Percentiles rank a stretch among this genome's conserved stretches.
These are phyloP conservation scores for Saccostrea cuccullata DNA, from an alignment of 1,140 invertebrate genomes.

Conservation along the genomic window DNA sequence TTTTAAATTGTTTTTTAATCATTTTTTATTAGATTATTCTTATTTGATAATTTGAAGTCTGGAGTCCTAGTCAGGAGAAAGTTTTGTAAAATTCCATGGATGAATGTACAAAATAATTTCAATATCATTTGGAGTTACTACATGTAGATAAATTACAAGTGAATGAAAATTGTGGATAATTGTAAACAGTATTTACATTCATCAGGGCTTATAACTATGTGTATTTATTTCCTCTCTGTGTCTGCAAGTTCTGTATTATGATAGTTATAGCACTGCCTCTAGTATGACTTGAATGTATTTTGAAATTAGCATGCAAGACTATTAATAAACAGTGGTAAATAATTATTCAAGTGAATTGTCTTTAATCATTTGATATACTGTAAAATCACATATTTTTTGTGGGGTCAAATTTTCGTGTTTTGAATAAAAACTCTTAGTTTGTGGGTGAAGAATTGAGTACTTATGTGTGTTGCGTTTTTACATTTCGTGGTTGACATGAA, in stretches of 20 bases:
- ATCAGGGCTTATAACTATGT: conserved; percentile 3
- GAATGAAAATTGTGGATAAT: not conserved
- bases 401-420: too few species aligned
- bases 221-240: conserved; percentile 25
- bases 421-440: too few species aligned
- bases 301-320: conserved; percentile 14
- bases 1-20: too few species aligned
- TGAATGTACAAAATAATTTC: not conserved
- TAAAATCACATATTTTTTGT: too few species aligned
- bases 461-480: too few species aligned
- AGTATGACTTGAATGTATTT: conserved; percentile 28
- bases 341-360: not conserved
- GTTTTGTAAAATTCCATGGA: not conserved
- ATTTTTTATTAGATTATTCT: too few species aligned
- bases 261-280: conserved; percentile 30
- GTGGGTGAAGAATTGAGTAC: too few species aligned
- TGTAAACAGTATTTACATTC: conserved; percentile 8
- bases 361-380: not conserved
- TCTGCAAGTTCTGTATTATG: conserved; percentile 9
- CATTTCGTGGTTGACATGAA: too few species aligned
- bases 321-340: conserved; percentile 9
- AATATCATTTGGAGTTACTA: not conserved
- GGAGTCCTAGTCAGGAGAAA: not conserved
- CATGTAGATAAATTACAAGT: not conserved
- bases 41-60: not conserved